phyloP scores from a whole-genome alignment of 1,140 invertebrate genomes.

The Pogonomyrmex barbatus region DNA sequence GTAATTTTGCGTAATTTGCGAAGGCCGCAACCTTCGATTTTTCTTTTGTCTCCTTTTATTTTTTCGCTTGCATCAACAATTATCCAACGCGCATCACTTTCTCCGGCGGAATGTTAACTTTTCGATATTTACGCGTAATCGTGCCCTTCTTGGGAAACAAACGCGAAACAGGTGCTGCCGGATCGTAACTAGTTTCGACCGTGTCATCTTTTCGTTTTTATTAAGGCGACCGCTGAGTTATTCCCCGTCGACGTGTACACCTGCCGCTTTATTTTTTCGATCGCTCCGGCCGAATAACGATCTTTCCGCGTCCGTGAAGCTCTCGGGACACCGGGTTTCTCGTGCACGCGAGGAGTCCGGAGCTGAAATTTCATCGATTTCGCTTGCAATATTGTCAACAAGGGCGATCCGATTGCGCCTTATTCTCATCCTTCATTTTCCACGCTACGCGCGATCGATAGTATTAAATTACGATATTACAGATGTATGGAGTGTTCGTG shows the following conservation, averaged over 20 bases:
- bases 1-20: background rate
- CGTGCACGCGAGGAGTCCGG: background rate
- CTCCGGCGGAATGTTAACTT: slow-evolving; percentile 4
- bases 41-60: background rate
- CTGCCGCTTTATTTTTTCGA: slow-evolving; percentile 53
- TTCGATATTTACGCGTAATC: slow-evolving; percentile 25
- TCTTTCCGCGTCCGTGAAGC: background rate
- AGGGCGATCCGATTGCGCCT: slow-evolving; percentile 27
- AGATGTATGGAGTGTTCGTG: background rate
- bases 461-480: background rate
- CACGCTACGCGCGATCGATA: slow-evolving; percentile 23
- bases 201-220: slow-evolving; percentile 19
- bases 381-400: slow-evolving; percentile 8
- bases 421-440: background rate
- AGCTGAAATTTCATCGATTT: slow-evolving; percentile 61
- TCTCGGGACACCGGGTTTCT: slow-evolving; percentile 24
- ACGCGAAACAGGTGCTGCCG: slow-evolving; percentile 16
- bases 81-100: background rate
- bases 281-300: slow-evolving; percentile 19
- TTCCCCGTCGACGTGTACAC: slow-evolving; percentile 14
- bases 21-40: background rate
- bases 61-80: background rate
- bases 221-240: slow-evolving; percentile 6
- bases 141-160: slow-evolving; percentile 7
- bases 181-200: slow-evolving; percentile 30